phyloP scores from a whole-genome alignment of 2,888 invertebrate genomes.

The Caenorhabditis sp. region DNA sequence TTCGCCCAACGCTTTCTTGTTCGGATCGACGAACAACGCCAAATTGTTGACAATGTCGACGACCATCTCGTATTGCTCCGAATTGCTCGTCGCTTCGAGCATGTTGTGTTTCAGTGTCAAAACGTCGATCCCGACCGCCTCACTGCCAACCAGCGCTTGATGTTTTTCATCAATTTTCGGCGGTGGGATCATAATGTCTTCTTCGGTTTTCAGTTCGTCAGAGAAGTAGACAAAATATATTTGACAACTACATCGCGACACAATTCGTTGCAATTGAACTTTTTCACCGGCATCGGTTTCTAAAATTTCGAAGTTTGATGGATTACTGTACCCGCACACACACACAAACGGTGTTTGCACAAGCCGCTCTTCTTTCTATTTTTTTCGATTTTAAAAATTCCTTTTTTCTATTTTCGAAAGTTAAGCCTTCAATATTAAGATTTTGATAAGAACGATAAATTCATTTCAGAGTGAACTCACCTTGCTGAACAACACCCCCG shows the following conservation, averaged over 20 bases:
- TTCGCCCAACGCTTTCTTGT: constrained; percentile 80
- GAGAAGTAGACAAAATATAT: constrained; percentile 82
- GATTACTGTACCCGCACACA: no score
- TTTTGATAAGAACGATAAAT: no score
- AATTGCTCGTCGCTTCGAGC: constrained; percentile 78
- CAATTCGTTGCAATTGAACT: constrained; percentile 87
- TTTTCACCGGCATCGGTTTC: constrained; percentile 15
- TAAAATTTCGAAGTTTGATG: no score
- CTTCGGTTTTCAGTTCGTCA: constrained; percentile 76
- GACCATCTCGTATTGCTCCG: constrained; percentile 84
- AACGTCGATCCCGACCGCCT: constrained; percentile 85
- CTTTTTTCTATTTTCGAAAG: no score
- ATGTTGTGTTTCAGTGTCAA: constrained; percentile 97
- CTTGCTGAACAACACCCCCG: constrained; percentile 87
- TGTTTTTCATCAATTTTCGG: constrained; percentile 16
- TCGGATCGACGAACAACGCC: constrained; percentile 92
- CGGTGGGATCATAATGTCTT: constrained; percentile 45
- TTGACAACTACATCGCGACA: constrained; percentile 95
- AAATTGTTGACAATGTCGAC: constrained; percentile 97
- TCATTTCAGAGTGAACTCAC: no score
- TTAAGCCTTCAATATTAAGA: no score
- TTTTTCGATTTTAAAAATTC: no score
- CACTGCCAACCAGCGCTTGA: constrained; percentile 15
- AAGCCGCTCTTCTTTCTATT: no score
- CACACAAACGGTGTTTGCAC: no score